These are phyloP conservation scores for Chiroxiphia lanceolata DNA, from an alignment of 2,797 vertebrate genomes.

Conservation along the genomic window DNA sequence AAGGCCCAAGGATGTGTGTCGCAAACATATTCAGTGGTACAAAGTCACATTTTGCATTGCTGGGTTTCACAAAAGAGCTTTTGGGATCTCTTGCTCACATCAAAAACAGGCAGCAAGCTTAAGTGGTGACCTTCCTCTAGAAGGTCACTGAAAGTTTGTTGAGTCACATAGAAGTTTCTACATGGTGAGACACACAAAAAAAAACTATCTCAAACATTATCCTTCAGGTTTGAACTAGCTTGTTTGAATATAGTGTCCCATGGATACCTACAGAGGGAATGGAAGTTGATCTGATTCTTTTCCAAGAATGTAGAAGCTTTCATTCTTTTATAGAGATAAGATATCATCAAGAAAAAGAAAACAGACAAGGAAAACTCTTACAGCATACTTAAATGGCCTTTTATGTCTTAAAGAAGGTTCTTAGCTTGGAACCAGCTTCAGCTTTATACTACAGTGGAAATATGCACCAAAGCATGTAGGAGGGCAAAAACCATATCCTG, in stretches of 20 bases:
- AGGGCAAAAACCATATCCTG: too few species aligned
- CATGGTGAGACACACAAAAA: not conserved
- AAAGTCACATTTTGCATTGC: not conserved
- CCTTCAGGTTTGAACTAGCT: not conserved
- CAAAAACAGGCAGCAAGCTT: not conserved
- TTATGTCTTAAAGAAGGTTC: too few species aligned
- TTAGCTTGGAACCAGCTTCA: too few species aligned
- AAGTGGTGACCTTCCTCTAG: not conserved
- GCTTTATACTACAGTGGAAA: too few species aligned
- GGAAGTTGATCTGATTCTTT: not conserved
- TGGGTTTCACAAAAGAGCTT: not conserved
- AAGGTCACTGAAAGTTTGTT: not conserved
- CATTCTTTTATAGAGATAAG: not conserved
- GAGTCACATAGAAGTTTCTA: not conserved
- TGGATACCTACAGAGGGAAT: not conserved
- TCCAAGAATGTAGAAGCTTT: not conserved
- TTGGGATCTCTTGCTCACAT: not conserved
- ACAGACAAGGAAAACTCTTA: not conserved
- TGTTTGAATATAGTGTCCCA: not conserved
- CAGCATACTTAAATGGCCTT: too few species aligned
- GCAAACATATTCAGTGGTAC: not conserved
- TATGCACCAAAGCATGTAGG: too few species aligned
- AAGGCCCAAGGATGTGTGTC: not conserved
- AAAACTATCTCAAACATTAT: not conserved
- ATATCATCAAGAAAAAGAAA: not conserved